Base-by-base conservation (phyloP, 2,888 invertebrate species). In the Platerodrilus igneus region DNA sequence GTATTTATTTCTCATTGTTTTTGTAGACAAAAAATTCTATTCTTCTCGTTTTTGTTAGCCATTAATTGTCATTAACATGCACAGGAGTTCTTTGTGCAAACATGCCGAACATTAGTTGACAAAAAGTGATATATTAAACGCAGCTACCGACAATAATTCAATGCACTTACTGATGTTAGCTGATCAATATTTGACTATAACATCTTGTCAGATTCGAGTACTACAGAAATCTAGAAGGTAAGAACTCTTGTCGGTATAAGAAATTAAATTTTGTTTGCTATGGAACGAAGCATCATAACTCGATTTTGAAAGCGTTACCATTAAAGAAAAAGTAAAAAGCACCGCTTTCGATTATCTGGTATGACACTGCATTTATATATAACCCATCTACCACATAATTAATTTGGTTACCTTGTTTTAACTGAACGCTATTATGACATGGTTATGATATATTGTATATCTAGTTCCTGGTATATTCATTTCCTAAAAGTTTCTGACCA, bases 1-100 rank as follows among this genome's bases (percentile, higher is more conserved):
- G 54, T 59, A 58, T 59, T 59, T 59, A 59, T 59, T 50, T 58
- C 55, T 56, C 58, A 59, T 59, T 59, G 59, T 58, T 57, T 56
- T 55, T 56, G 57, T 53, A 54, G 53, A 53, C 47, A 50, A 53
- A 56, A 53, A 52, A 45, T 50, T 51, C 53, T 50, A 56, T 58
- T 54, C 55, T 53, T 40, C 40, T 46, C 39, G 52, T 58, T 57
- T 58, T 55, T 54, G 41, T 55, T 51, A 44, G 37, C 52, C 54
- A 57, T 58, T 59, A 59, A 59, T 60, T 59, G 58, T 52, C 52
- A 57, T 59, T 58, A 57, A 59, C 57, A 57, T 55, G 56, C 53
- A 47, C 47, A 39, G 48, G 26, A 38, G 41, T 41, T 50, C 48
- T 48, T 48, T 51, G 48, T 41, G 42, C 42, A 43, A 41, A 45